Evolutionary conservation across 2,113 vertebrate species (phyloP).

Genomic region (Natator depressus): DNA sequence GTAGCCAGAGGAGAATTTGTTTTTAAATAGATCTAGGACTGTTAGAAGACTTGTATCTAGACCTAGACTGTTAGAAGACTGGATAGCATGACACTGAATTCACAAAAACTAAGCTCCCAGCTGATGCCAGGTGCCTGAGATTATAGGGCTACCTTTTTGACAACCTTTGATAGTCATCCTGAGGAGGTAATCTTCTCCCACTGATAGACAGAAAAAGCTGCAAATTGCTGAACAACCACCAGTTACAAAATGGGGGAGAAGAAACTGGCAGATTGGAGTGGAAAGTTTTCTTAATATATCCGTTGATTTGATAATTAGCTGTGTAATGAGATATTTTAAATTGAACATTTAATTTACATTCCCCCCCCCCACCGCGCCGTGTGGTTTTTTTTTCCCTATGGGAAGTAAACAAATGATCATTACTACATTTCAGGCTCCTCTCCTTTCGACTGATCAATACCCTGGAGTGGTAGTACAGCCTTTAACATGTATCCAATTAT

Average conservation of each 20-base stretch:
- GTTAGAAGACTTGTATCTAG: not conserved
- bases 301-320: not conserved
- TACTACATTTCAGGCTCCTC: not conserved
- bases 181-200: not conserved
- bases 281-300: not conserved
- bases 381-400: not conserved
- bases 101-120: not conserved
- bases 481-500: conserved; percentile 27
- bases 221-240: not conserved
- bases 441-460: not conserved
- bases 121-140: not conserved
- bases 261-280: not conserved
- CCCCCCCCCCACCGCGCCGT: no score
- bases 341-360: not conserved
- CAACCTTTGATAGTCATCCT: not conserved
- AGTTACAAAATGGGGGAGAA: not conserved
- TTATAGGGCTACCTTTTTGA: not conserved
- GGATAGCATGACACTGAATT: not conserved
- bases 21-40: not conserved
- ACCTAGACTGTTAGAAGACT: no score
- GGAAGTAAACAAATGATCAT: not conserved
- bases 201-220: not conserved
- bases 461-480: not conserved
- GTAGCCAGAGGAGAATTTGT: not conserved
- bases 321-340: conserved; percentile 13